These are phyloP conservation scores for Anolis carolinensis DNA, from an alignment of 2,113 vertebrate genomes.

Conservation along the genomic window DNA sequence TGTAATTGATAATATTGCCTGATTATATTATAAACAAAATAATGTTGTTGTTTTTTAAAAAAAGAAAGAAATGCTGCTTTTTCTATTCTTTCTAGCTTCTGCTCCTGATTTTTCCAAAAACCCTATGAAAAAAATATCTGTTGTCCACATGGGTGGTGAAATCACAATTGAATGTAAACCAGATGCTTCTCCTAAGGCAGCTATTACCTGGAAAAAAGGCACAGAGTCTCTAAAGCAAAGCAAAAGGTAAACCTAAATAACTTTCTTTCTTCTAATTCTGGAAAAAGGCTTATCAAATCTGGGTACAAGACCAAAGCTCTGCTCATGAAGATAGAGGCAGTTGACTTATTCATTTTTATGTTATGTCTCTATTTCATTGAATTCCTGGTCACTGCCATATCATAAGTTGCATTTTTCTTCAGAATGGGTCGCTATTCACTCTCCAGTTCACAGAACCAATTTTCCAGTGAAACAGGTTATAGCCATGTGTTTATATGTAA, in stretches of 20 bases:
- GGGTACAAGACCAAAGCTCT: neutral
- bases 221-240: conserved; percentile 72
- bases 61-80: neutral
- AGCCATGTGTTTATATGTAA: neutral
- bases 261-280: neutral
- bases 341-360: neutral
- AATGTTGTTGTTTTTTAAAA: no score
- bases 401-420: neutral
- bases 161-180: conserved; percentile 83
- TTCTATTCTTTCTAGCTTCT: conserved; percentile 73
- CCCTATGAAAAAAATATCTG: conserved; percentile 80
- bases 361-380: neutral
- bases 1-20: no score
- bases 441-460: neutral
- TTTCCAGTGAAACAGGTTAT: neutral
- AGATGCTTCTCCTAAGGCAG: conserved; percentile 83
- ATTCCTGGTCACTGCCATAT: neutral
- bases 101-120: conserved; percentile 86
- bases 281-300: neutral
- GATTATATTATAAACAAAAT: no score
- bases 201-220: conserved; percentile 82
- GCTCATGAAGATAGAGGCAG: accelerated
- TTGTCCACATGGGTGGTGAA: conserved; percentile 85
- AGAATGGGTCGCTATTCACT: neutral
- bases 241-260: conserved; percentile 73